These are phyloP conservation scores for Zygogramma bicolorata DNA, from an alignment of 2,888 invertebrate species.

Conservation along the genomic window DNA sequence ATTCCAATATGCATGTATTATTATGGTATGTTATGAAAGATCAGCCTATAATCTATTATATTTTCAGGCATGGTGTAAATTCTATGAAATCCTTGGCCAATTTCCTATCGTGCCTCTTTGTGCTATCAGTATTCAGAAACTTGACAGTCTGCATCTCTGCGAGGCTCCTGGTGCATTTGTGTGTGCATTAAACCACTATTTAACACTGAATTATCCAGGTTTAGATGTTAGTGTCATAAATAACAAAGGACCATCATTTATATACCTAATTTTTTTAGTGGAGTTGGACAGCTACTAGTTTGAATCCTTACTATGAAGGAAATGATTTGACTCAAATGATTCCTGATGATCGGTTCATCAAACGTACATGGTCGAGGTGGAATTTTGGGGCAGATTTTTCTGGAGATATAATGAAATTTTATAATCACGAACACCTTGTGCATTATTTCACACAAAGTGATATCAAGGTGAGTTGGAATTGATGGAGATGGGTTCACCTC, in stretches of 20 bases:
- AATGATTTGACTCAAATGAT: slow-evolving; percentile 80
- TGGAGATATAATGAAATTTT: slow-evolving; percentile 82
- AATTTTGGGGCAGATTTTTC: slow-evolving; percentile 87
- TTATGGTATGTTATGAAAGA: no score
- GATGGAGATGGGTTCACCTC: no score
- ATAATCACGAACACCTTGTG: slow-evolving; percentile 77
- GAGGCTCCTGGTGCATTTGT: slow-evolving; percentile 98
- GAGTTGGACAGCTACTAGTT: slow-evolving; percentile 87
- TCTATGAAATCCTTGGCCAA: slow-evolving; percentile 82
- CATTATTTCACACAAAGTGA: slow-evolving; percentile 53
- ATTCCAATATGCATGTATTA: no score
- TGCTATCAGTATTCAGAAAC: slow-evolving; percentile 64
- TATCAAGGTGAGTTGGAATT: slow-evolving; percentile 27
- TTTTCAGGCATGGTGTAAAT: slow-evolving; percentile 89
- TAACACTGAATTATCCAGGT: slow-evolving; percentile 69
- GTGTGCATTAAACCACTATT: slow-evolving; percentile 88
- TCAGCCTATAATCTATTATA: slow-evolving; percentile 8
- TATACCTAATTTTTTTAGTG: no score
- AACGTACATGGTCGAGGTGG: slow-evolving; percentile 84
- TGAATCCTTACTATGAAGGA: slow-evolving; percentile 94
- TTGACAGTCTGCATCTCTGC: slow-evolving; percentile 89
- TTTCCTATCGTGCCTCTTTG: slow-evolving; percentile 71
- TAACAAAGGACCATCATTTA: no score
- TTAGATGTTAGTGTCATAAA: slow-evolving; percentile 54
- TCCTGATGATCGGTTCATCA: slow-evolving; percentile 87